These are phyloP conservation scores for Mylabris phalerata DNA, from an alignment of 1,140 invertebrate species.

Conservation along the genomic window DNA sequence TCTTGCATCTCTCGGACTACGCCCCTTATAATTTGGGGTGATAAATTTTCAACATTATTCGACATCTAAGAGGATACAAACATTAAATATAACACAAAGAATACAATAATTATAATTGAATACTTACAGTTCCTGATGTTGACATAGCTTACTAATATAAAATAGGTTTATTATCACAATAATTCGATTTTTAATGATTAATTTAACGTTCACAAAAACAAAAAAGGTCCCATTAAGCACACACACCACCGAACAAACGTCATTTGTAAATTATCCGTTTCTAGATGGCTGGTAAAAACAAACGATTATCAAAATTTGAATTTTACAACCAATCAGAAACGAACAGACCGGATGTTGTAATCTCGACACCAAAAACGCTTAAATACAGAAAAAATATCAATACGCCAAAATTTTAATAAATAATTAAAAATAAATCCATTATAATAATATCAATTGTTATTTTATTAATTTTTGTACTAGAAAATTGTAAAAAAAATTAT, in stretches of 20 bases:
- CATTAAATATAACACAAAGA: not conserved
- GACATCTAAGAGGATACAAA: conserved; percentile 52
- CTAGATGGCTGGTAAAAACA: conserved; percentile 10
- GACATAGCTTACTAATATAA: conserved; percentile 11
- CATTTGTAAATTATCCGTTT: conserved; percentile 1
- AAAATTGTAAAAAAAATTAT: too few species aligned
- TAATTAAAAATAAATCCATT: too few species aligned
- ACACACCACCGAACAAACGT: conserved; percentile 13
- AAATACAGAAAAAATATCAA: too few species aligned
- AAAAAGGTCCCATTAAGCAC: not conserved
- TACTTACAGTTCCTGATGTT: conserved; percentile 20
- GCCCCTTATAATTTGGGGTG: conserved; percentile 83
- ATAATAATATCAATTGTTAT: too few species aligned
- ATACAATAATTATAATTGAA: not conserved
- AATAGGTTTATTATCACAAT: not conserved
- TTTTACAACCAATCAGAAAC: conserved; percentile 26
- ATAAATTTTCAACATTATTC: conserved; percentile 91
- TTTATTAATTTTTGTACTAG: too few species aligned
- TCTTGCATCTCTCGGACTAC: conserved; percentile 79
- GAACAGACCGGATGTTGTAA: conserved; percentile 2
- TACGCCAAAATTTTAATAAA: too few species aligned
- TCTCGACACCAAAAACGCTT: conserved; percentile 5
- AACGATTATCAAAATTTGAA: conserved; percentile 23
- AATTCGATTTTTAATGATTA: too few species aligned
- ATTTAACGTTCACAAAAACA: not conserved